phyloP scores from a whole-genome alignment of 2,797 vertebrate species.

The Pseudomugil tenellus region DNA sequence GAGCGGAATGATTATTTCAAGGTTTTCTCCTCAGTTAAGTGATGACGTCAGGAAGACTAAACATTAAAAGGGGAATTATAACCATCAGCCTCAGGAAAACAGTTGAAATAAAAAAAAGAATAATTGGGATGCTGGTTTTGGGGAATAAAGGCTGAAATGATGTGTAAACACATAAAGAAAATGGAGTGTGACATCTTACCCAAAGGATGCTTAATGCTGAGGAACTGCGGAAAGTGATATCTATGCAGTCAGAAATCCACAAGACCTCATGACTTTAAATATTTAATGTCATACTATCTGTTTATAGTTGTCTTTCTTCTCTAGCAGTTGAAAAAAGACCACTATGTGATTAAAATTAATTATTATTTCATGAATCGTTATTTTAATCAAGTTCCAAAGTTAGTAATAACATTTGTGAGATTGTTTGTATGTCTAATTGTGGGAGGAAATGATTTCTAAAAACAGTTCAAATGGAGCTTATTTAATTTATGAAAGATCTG shows the following conservation, averaged over 20 bases:
- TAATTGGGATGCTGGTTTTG: conserved; percentile 23
- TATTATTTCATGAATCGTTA: too few relatives aligned
- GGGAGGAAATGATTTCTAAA: too few relatives aligned
- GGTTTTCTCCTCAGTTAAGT: conserved; percentile 54
- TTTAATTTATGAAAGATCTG: too few relatives aligned
- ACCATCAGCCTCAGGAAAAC: too few relatives aligned
- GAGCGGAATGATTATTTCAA: conserved; percentile 68
- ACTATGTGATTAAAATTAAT: neutral
- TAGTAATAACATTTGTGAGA: neutral
- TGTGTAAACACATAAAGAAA: conserved; percentile 45
- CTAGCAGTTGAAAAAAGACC: neutral
- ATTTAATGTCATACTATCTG: neutral
- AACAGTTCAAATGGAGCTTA: too few relatives aligned
- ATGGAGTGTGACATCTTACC: conserved; percentile 20
- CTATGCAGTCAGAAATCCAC: conserved; percentile 32
- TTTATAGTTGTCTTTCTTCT: neutral
- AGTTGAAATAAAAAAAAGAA: neutral
- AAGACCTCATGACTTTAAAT: too few relatives aligned
- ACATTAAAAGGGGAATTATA: conserved; percentile 59
- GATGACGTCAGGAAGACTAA: conserved; percentile 52
- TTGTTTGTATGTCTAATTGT: too few relatives aligned
- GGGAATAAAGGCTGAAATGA: conserved; percentile 50
- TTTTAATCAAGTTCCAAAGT: neutral
- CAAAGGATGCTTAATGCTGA: conserved; percentile 30
- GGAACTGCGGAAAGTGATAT: conserved; percentile 22